A percentile compares a stretch with the other conserved stretches of the same genome.
These are phyloP conservation scores for Myiopsitta monachus DNA, from an alignment of 2,113 vertebrate genomes.

Conservation along the genomic window DNA sequence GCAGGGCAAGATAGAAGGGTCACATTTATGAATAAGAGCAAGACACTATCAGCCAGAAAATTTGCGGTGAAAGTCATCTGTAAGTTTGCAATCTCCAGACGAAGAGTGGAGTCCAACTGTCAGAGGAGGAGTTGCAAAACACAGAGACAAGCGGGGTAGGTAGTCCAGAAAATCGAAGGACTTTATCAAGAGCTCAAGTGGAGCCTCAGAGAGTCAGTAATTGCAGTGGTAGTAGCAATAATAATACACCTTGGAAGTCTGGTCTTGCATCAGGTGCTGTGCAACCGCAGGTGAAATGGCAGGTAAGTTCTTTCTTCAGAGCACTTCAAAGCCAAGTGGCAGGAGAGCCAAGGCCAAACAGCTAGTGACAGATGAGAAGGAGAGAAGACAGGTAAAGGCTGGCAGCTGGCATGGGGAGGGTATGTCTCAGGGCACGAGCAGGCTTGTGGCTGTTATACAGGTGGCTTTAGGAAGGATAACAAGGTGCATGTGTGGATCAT, in stretches of 20 bases:
- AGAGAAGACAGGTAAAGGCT: neutral
- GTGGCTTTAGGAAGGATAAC: neutral
- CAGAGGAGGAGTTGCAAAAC: neutral
- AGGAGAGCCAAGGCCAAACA: neutral
- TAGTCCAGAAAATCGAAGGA: neutral
- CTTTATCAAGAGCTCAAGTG: neutral
- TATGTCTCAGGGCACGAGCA: rapidly evolving
- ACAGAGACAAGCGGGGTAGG: neutral
- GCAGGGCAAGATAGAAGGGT: neutral
- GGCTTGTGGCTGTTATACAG: neutral
- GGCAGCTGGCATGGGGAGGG: neutral
- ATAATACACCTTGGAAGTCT: neutral
- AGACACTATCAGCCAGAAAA: neutral
- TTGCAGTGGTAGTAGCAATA: neutral
- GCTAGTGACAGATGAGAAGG: neutral
- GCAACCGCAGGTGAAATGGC: neutral
- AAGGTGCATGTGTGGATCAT: neutral
- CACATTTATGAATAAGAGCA: neutral
- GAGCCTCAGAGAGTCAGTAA: neutral
- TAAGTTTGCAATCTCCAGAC: neutral
- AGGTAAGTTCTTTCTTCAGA: neutral
- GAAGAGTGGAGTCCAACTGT: neutral
- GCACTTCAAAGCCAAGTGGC: rapidly evolving
- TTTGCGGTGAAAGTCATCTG: neutral
- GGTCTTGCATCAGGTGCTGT: neutral